Conservation (phyloP, 2,113 vertebrate genomes). For the Trichechus manatus region DNA sequence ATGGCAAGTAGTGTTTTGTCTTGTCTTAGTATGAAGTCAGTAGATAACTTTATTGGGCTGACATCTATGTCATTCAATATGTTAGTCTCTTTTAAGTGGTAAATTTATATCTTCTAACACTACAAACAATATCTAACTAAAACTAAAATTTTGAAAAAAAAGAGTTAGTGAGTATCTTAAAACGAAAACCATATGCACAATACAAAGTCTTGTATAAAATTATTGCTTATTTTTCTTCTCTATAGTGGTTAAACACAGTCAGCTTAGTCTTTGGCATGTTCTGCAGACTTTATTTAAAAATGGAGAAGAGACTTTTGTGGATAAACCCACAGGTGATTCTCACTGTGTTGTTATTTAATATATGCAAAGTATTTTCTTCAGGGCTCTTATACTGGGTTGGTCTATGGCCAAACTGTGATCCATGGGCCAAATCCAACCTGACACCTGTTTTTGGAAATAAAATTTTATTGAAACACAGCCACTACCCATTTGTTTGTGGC, state of each 20-base stretch:
- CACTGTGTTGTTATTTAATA: background rate
- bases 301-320: background rate
- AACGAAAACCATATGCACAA: conserved; percentile 7
- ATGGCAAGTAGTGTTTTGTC: background rate
- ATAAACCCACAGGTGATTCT: background rate
- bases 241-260: background rate
- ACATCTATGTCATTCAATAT: background rate
- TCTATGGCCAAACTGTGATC: background rate
- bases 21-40: background rate
- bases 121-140: conserved; percentile 25
- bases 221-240: background rate
- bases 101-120: background rate
- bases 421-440: background rate
- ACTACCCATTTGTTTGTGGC: background rate
- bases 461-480: conserved; percentile 29
- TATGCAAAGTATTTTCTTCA: background rate
- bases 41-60: background rate
- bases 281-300: conserved; percentile 46
- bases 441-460: conserved; percentile 9
- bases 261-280: background rate
- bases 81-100: background rate
- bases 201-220: background rate
- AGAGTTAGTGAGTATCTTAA: background rate
- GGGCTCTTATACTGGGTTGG: background rate
- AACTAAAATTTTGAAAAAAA: conserved; percentile 52